Evolutionary conservation across 2,113 vertebrate genomes (phyloP).

Genomic region (Geococcyx californianus): DNA sequence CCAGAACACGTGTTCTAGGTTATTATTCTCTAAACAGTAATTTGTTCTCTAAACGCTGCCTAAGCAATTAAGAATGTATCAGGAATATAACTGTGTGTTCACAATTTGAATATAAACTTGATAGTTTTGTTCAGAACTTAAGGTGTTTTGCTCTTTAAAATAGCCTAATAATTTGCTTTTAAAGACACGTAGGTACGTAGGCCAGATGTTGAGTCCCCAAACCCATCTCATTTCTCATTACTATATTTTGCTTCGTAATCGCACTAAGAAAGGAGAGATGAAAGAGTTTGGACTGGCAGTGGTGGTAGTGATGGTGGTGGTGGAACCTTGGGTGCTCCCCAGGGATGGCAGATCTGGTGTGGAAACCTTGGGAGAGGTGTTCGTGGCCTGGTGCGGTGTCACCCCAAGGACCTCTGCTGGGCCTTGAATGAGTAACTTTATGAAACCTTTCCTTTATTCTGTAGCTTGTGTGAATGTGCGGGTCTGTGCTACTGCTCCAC

Average conservation of each 20-base stretch:
- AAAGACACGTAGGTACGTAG: background rate
- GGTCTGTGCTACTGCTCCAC: background rate
- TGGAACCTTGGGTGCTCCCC: background rate
- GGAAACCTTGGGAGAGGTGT: background rate
- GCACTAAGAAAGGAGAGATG: rapidly evolving
- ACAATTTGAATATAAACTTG: background rate
- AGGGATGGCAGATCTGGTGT: background rate
- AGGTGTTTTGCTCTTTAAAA: background rate
- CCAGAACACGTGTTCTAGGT: constrained; percentile 39
- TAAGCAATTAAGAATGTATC: constrained; percentile 45
- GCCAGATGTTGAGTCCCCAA: background rate
- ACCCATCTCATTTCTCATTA: background rate
- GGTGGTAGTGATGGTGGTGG: too few relatives aligned
- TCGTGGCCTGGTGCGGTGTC: background rate
- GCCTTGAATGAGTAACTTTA: background rate
- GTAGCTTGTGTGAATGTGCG: background rate
- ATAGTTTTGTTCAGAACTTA: background rate
- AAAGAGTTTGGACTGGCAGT: background rate
- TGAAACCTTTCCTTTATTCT: background rate
- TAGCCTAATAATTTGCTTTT: background rate
- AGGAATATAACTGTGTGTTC: background rate
- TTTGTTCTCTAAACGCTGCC: constrained; percentile 11
- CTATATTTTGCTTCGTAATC: background rate
- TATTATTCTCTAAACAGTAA: background rate
- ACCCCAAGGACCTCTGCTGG: background rate